Percentiles rank a stretch among this genome's conserved stretches.
These are phyloP conservation scores for Drosophila mimica DNA, from an alignment of 2,888 invertebrate species.

Conservation along the genomic window DNA sequence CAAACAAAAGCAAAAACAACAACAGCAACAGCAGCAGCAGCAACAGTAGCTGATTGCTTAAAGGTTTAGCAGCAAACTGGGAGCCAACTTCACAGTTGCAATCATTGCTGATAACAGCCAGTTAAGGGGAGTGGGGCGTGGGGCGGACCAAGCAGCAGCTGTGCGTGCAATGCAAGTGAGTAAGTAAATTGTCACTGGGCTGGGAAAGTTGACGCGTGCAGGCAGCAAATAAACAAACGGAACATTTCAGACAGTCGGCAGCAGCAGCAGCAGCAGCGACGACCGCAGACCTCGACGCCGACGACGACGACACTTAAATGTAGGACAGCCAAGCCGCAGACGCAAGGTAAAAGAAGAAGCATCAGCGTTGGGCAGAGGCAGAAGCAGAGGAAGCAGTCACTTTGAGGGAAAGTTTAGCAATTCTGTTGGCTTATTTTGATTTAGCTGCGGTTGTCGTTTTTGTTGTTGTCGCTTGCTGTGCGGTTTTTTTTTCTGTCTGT, in stretches of 20 bases:
- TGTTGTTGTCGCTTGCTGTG: slow-evolving; percentile 17
- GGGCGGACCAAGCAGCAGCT: slow-evolving; percentile 5
- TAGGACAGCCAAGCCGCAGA: slow-evolving; percentile 65
- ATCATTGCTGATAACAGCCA: slow-evolving; percentile 21
- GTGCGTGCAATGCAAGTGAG: slow-evolving; percentile 51
- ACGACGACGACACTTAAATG: slow-evolving; percentile 46
- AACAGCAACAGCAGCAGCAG: not conserved
- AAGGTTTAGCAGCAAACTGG: slow-evolving; percentile 12
- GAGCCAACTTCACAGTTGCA: slow-evolving; percentile 17
- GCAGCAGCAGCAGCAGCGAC: slow-evolving; percentile 3
- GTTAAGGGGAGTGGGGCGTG: not conserved
- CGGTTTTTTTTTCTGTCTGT: slow-evolving; percentile 21
- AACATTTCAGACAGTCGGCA: slow-evolving; percentile 44
- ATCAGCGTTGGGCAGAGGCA: slow-evolving; percentile 9
- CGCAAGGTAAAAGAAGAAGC: slow-evolving; percentile 32
- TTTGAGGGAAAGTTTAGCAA: slow-evolving; percentile 70
- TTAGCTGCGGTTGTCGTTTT: slow-evolving; percentile 10
- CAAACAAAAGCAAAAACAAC: slow-evolving; percentile 1
- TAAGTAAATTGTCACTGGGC: slow-evolving; percentile 62
- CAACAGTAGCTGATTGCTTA: slow-evolving; percentile 14
- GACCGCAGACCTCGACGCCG: slow-evolving; percentile 25
- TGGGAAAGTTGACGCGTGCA: slow-evolving; percentile 63
- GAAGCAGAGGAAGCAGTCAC: slow-evolving; percentile 31
- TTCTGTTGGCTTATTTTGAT: slow-evolving; percentile 33
- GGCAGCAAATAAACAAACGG: slow-evolving; percentile 54